Conservation (phyloP, 1,140 invertebrate species). For the Agrypnia vestita region DNA sequence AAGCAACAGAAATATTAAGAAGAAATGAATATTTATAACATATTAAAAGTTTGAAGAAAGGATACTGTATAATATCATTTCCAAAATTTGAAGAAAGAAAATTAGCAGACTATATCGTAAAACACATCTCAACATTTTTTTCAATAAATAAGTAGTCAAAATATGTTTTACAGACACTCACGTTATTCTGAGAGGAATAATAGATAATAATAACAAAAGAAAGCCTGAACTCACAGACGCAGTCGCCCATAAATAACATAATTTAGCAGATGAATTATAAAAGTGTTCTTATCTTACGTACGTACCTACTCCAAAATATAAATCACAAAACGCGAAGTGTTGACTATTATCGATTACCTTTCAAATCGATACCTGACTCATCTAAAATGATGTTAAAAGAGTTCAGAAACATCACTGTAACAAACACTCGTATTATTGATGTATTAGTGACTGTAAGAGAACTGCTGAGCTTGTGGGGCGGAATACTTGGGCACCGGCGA, state of each 20-base stretch:
- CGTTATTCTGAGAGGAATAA: not conserved
- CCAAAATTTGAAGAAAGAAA: too few species aligned
- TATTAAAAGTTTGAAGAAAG: too few species aligned
- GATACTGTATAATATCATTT: too few species aligned
- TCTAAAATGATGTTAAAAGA: not conserved
- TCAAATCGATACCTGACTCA: not conserved
- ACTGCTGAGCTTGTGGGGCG: not conserved
- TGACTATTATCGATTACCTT: conserved; percentile 3
- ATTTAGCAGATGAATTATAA: not conserved
- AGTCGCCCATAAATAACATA: not conserved
- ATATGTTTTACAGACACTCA: not conserved
- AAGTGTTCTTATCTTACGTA: not conserved
- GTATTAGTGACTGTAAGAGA: not conserved
- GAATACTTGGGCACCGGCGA: not conserved
- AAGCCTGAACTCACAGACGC: not conserved
- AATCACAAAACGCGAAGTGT: not conserved
- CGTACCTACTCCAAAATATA: not conserved
- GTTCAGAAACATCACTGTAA: not conserved
- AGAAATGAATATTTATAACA: too few species aligned
- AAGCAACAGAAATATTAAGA: too few species aligned
- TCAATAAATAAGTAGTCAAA: conserved; percentile 8
- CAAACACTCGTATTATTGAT: not conserved
- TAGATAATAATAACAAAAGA: not conserved
- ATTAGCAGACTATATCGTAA: not conserved
- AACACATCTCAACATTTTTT: not conserved